These are phyloP conservation scores for Buceros bicornis DNA, from an alignment of 2,797 vertebrate species.

Conservation along the genomic window DNA sequence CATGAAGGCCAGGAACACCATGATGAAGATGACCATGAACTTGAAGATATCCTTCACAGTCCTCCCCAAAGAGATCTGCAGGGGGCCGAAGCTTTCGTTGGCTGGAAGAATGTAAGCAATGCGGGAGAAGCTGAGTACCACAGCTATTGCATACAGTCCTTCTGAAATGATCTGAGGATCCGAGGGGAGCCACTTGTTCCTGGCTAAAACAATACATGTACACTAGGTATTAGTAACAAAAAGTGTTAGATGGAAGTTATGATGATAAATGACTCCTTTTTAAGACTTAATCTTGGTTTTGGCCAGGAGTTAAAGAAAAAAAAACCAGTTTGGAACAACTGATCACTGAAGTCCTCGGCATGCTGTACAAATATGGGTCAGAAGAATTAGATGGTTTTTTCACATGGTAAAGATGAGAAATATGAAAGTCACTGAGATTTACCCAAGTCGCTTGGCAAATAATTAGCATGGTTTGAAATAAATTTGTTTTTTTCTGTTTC, in stretches of 20 bases:
- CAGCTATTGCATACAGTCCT: slow-evolving; percentile 94
- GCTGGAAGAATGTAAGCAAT: slow-evolving; percentile 98
- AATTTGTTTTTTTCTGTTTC: neutral
- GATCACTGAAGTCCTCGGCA: neutral
- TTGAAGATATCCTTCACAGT: slow-evolving; percentile 99
- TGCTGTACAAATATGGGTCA: neutral
- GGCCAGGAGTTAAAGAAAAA: neutral
- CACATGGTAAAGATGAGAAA: neutral
- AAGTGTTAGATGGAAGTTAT: neutral
- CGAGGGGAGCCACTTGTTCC: slow-evolving; percentile 96
- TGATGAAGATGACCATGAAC: slow-evolving; percentile 99
- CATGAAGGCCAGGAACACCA: slow-evolving; percentile 99
- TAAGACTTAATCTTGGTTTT: neutral
- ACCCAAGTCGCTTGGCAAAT: neutral
- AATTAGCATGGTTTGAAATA: neutral
- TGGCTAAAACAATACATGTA: slow-evolving; percentile 85
- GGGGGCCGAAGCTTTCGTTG: slow-evolving; percentile 96
- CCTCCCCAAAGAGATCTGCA: slow-evolving; percentile 96
- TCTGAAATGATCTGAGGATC: slow-evolving; percentile 98
- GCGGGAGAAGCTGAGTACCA: slow-evolving; percentile 96
- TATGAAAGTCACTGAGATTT: neutral
- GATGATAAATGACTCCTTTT: neutral
- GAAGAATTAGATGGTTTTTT: neutral
- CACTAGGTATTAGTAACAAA: slow-evolving; percentile 40
- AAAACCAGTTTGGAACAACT: neutral